A percentile compares a stretch with the other conserved stretches of the same genome.
These are phyloP conservation scores for Cydia pomonella DNA, from an alignment of 1,140 invertebrate genomes.

Conservation along the genomic window DNA sequence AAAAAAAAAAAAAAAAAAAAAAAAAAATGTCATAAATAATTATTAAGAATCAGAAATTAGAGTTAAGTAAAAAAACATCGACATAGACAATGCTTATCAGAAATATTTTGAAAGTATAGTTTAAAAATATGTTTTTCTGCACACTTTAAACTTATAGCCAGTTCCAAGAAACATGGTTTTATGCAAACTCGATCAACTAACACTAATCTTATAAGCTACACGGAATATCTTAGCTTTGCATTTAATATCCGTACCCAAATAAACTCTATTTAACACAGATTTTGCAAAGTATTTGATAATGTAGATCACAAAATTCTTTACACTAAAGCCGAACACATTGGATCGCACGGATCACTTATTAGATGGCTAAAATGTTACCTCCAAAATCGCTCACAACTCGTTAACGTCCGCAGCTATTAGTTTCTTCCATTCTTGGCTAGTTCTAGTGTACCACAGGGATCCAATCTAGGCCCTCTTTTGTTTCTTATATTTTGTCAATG, in stretches of 20 bases:
- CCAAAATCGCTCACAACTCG: constrained; percentile 6
- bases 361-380: constrained; percentile 20
- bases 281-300: constrained; percentile 24
- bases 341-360: neutral
- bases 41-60: no score
- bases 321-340: neutral
- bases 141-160: neutral
- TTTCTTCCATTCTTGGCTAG: neutral
- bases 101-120: neutral
- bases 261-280: constrained; percentile 21
- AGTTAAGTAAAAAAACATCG: no score
- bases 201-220: neutral
- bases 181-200: constrained; percentile 1
- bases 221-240: constrained; percentile 6
- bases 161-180: constrained; percentile 16
- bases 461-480: constrained; percentile 36
- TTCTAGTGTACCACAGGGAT: constrained; percentile 18
- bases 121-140: neutral
- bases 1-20: no score
- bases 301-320: neutral
- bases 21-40: no score
- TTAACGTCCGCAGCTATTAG: neutral
- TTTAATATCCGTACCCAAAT: neutral
- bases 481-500: constrained; percentile 35
- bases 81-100: neutral